These are phyloP conservation scores for Candidula unifasciata DNA, from an alignment of 2,888 invertebrate species.

Conservation along the genomic window DNA sequence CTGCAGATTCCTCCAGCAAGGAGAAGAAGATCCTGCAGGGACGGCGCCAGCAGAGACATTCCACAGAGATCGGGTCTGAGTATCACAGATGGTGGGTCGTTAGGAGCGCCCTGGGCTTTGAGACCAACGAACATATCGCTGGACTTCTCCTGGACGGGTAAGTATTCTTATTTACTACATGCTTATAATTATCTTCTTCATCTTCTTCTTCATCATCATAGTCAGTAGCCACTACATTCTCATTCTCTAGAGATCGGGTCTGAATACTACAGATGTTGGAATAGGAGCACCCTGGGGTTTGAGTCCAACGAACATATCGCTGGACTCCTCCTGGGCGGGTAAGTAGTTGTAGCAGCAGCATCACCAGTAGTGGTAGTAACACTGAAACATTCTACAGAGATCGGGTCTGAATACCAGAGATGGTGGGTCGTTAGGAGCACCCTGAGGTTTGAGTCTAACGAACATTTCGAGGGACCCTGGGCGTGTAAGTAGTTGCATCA, in stretches of 20 bases:
- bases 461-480: conserved; percentile 46
- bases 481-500: too few species aligned
- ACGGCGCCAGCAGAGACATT: conserved; percentile 48
- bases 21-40: conserved; percentile 46
- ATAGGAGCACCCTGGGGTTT: conserved; percentile 38
- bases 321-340: conserved; percentile 45
- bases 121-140: conserved; percentile 51
- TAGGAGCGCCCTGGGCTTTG: conserved; percentile 39
- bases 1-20: conserved; percentile 16
- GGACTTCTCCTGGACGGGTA: conserved; percentile 46
- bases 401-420: conserved; percentile 47
- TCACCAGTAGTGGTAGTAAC: too few species aligned
- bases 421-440: conserved; percentile 47
- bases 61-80: conserved; percentile 47
- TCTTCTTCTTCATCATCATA: too few species aligned
- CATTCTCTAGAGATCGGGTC: conserved; percentile 49
- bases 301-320: conserved; percentile 50
- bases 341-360: background rate
- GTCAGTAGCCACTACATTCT: too few species aligned
- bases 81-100: conserved; percentile 50
- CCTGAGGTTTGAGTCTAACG: conserved; percentile 47
- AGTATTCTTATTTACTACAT: background rate
- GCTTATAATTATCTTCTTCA: background rate
- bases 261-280: conserved; percentile 48
- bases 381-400: conserved; percentile 49